These are phyloP conservation scores for Echinometra lucunter DNA, from an alignment of 53 echinoderm and acorn worm species.

Conservation along the genomic window DNA sequence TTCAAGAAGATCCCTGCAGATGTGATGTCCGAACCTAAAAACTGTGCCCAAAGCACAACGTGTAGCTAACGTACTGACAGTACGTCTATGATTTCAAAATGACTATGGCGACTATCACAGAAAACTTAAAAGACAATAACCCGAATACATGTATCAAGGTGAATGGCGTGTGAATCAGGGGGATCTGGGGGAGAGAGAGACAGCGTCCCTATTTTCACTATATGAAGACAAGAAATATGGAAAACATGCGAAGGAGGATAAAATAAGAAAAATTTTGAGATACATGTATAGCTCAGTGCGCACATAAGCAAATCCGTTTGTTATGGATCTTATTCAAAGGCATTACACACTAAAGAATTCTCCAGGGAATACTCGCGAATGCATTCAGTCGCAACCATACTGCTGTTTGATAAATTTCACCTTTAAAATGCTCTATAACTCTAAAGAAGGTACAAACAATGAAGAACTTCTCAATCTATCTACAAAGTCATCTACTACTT, in stretches of 20 bases:
- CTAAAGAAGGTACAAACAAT: not conserved
- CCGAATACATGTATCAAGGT: not conserved
- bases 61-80: too few relatives aligned
- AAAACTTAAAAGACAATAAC: not conserved
- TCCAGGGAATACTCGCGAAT: not conserved
- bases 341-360: too few relatives aligned
- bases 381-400: not conserved
- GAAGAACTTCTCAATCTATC: not conserved
- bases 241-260: too few relatives aligned
- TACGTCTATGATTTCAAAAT: too few relatives aligned
- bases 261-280: too few relatives aligned
- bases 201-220: not conserved
- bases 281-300: too few relatives aligned
- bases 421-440: not conserved
- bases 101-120: too few relatives aligned
- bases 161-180: not conserved
- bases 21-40: not conserved
- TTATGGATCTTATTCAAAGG: too few relatives aligned
- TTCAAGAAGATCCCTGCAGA: slow-evolving; percentile 15
- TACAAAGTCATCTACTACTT: not conserved
- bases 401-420: not conserved
- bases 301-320: too few relatives aligned
- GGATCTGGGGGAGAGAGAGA: not conserved
- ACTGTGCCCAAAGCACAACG: too few relatives aligned
- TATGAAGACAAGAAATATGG: too few relatives aligned